These are phyloP conservation scores for Sebastolobus altivelis DNA, from an alignment of 2,797 vertebrate species.

Conservation along the genomic window DNA sequence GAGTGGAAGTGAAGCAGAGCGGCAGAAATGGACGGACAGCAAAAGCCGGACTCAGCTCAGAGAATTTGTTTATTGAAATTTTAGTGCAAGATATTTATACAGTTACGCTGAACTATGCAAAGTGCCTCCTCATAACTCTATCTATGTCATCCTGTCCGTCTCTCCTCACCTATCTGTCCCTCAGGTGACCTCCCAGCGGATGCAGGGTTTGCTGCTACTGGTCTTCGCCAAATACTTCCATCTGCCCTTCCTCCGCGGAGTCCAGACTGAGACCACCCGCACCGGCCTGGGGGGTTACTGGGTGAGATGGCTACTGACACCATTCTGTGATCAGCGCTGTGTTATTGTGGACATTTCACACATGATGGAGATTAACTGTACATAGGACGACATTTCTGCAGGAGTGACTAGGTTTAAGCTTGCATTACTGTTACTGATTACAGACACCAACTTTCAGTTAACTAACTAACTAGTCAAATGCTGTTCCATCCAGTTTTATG, in stretches of 20 bases:
- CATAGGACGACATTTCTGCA: not conserved
- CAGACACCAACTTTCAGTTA: not conserved
- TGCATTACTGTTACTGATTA: constrained; percentile 10
- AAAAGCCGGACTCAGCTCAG: not conserved
- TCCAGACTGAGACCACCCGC: constrained; percentile 96
- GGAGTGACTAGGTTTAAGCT: constrained; percentile 2
- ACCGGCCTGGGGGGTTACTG: constrained; percentile 97
- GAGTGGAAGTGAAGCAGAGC: constrained; percentile 18
- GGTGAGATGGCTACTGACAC: constrained; percentile 84
- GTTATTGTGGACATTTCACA: constrained; percentile 8
- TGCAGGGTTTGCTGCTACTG: constrained; percentile 95
- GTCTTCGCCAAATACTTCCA: constrained; percentile 97
- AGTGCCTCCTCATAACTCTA: constrained; percentile 16
- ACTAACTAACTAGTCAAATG: constrained; percentile 22
- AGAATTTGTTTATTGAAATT: constrained; percentile 35
- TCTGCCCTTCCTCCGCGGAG: constrained; percentile 93
- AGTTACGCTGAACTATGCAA: constrained; percentile 32
- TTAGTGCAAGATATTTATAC: not conserved
- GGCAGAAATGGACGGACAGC: constrained; percentile 25
- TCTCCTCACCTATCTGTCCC: constrained; percentile 20
- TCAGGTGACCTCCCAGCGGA: constrained; percentile 94
- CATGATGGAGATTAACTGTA: not conserved
- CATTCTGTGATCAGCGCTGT: constrained; percentile 28
- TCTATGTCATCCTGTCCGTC: constrained; percentile 8
- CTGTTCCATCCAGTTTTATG: constrained; percentile 16